phyloP scores from a whole-genome alignment of 2,113 vertebrate genomes.

The human (Homo sapiens) region GRCh38 chr11:89038501-89039000 shows the following conservation, averaged over 20 bases:
- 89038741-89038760: neutral
- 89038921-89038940: neutral
- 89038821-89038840: neutral
- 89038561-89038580: constrained; percentile 47
- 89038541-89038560: constrained; percentile 15
- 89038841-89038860: neutral
- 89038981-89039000: no score
- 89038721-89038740: neutral
- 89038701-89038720: neutral
- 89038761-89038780: neutral
- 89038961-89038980: neutral
- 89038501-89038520: neutral
- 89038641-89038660: constrained; percentile 42
- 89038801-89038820: neutral
- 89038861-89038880: neutral
- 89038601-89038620: constrained; percentile 58
- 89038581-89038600: constrained; percentile 39
- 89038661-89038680: constrained; percentile 22
- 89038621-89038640: constrained; percentile 56
- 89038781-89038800: neutral
- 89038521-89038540: constrained; percentile 53
- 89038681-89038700: constrained; percentile 45
- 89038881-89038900: neutral
- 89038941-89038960: neutral
- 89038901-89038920: neutral